phyloP scores from a whole-genome alignment of 2,888 invertebrate genomes.

The Tenthredo livida region DNA sequence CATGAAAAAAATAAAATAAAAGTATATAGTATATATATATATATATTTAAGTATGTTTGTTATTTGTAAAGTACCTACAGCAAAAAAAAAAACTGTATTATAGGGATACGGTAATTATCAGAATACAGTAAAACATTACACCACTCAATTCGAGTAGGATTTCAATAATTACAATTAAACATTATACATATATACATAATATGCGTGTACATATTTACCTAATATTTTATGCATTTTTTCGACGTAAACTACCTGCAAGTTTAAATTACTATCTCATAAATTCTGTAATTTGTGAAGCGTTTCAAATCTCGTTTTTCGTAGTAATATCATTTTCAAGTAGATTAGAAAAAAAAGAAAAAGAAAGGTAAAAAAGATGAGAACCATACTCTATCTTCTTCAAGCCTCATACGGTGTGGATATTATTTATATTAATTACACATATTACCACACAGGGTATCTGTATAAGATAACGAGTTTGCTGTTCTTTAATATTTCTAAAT shows the following conservation, averaged over 20 bases:
- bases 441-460: slow-evolving; percentile 19
- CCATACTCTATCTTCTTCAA: not conserved
- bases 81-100: slow-evolving; percentile 3
- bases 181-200: slow-evolving; percentile 30
- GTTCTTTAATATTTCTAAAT: not conserved
- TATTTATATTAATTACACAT: slow-evolving; percentile 19
- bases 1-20: not conserved
- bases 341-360: not conserved
- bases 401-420: slow-evolving; percentile 37
- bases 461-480: not conserved
- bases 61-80: slow-evolving; percentile 31
- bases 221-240: slow-evolving; percentile 59
- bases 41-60: slow-evolving; percentile 21
- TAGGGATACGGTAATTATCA: not conserved
- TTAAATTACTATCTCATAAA: slow-evolving; percentile 8
- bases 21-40: not conserved
- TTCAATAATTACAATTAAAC: slow-evolving; percentile 50
- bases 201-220: slow-evolving; percentile 57
- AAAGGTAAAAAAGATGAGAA: not conserved
- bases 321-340: not conserved
- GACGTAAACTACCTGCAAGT: slow-evolving; percentile 38
- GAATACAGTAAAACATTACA: not conserved
- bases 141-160: slow-evolving; percentile 54
- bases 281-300: slow-evolving; percentile 1
- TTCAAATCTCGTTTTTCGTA: too few relatives aligned